These are phyloP conservation scores for Caretta caretta DNA, from an alignment of 2,113 vertebrate species.

Conservation along the genomic window DNA sequence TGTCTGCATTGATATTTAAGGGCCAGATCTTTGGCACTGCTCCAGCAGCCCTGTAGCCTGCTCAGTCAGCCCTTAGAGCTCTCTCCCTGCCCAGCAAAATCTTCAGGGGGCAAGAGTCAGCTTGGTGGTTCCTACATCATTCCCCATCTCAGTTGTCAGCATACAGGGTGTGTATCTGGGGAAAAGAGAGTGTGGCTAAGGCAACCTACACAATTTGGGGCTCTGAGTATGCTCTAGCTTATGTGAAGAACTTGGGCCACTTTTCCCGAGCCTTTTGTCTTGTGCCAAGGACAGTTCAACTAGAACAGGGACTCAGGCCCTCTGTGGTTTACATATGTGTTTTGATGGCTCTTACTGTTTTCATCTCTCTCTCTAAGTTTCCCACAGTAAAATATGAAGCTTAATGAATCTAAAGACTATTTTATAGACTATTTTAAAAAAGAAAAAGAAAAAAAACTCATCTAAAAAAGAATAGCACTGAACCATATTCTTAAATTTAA, in stretches of 20 bases:
- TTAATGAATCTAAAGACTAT: slow-evolving; percentile 6
- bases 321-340: not conserved
- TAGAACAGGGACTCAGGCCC: slow-evolving; percentile 9
- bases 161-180: not conserved
- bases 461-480: not conserved
- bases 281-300: slow-evolving; percentile 13
- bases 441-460: not conserved
- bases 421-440: slow-evolving; percentile 5
- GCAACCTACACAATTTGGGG: not conserved
- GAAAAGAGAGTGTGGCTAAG: not conserved
- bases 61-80: not conserved
- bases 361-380: not conserved
- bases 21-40: not conserved
- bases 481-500: not conserved
- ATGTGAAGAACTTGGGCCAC: not conserved
- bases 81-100: not conserved
- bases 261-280: not conserved
- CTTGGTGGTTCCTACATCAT: not conserved
- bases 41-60: not conserved
- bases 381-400: not conserved
- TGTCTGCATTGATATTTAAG: not conserved
- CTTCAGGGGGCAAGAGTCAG: not conserved
- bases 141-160: not conserved
- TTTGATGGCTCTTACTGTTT: slow-evolving; percentile 52
- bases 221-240: not conserved